Conservation (phyloP, 1,140 invertebrate genomes). For the Procambarus virginalis region DNA sequence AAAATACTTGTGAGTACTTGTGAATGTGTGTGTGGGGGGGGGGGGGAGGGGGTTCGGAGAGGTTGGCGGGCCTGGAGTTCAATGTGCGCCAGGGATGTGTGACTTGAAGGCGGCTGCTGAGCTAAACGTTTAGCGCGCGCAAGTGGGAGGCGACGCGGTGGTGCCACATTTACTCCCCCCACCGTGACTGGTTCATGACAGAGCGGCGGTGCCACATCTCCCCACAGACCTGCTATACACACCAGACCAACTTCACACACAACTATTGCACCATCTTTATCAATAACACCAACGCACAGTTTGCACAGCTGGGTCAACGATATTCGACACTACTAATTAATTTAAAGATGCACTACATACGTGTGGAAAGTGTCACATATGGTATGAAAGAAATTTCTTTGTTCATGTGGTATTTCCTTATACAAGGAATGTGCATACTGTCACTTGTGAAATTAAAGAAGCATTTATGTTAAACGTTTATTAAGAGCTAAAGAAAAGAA, state of each 20-base stretch:
- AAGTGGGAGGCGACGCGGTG: slow-evolving; percentile 26
- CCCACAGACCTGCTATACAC: background rate
- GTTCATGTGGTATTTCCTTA: background rate
- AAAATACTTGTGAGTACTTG: background rate
- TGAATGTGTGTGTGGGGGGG: no score
- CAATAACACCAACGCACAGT: background rate
- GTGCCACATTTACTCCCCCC: background rate
- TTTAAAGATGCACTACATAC: background rate
- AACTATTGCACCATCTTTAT: background rate
- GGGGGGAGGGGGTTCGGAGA: background rate
- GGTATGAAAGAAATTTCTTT: background rate
- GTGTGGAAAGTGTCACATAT: background rate
- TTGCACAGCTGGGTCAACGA: background rate
- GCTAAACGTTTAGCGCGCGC: background rate
- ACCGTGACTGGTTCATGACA: background rate
- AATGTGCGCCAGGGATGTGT: slow-evolving; percentile 19
- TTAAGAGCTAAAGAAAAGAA: background rate
- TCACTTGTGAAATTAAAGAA: background rate
- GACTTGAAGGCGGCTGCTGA: background rate
- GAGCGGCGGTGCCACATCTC: background rate
- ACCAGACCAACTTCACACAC: background rate
- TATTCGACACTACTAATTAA: background rate
- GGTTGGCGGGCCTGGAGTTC: slow-evolving; percentile 18
- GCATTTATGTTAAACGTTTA: background rate
- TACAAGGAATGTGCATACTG: background rate